These are phyloP conservation scores for Drepana arcuata DNA, from an alignment of 1,140 invertebrate genomes.

Conservation along the genomic window DNA sequence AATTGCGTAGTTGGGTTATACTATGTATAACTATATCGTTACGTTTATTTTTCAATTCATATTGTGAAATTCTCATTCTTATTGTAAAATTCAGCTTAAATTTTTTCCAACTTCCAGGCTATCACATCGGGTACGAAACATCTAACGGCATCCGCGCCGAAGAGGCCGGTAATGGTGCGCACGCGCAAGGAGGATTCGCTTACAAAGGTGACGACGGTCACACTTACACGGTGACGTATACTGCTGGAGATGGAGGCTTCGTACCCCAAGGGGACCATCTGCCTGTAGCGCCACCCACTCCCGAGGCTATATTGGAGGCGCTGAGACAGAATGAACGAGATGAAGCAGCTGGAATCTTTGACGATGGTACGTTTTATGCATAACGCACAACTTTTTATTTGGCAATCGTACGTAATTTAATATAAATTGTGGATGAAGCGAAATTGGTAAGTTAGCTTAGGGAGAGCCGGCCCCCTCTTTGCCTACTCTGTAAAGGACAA, in stretches of 20 bases:
- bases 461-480: too few species aligned
- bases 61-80: too few species aligned
- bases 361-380: slow-evolving; percentile 56
- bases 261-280: slow-evolving; percentile 80
- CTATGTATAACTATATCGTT: too few species aligned
- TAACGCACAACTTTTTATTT: too few species aligned
- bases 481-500: too few species aligned
- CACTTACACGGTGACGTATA: slow-evolving; percentile 79
- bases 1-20: too few species aligned
- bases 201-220: slow-evolving; percentile 78
- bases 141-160: slow-evolving; percentile 48
- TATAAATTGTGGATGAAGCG: too few species aligned
- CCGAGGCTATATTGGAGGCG: slow-evolving; percentile 60
- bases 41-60: too few species aligned
- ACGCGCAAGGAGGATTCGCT: slow-evolving; percentile 36
- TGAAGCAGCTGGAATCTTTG: slow-evolving; percentile 59
- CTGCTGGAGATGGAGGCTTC: slow-evolving; percentile 85
- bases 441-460: too few species aligned
- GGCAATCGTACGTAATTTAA: too few species aligned
- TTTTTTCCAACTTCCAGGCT: slow-evolving; percentile 25
- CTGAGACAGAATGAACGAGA: slow-evolving; percentile 48
- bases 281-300: slow-evolving; percentile 83
- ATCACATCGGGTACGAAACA: slow-evolving; percentile 49
- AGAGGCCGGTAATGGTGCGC: slow-evolving; percentile 28
- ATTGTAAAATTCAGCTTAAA: too few species aligned